A percentile compares a stretch with the other conserved stretches of the same genome.
Conservation (phyloP, 2,888 invertebrate genomes). For the Masnerella sp. region DNA sequence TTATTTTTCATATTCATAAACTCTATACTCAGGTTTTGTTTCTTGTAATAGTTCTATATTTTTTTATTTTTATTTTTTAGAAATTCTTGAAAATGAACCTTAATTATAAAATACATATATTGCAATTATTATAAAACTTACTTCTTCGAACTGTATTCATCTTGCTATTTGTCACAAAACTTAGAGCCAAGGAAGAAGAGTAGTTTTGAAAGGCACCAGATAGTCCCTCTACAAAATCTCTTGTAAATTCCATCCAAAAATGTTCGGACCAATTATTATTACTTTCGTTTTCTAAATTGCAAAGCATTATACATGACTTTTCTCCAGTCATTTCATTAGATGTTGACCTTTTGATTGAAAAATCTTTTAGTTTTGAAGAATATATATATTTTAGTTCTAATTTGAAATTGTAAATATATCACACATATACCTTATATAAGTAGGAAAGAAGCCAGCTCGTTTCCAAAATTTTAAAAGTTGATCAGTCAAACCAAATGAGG, state of each 20-base stretch:
- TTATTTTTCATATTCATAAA: no score
- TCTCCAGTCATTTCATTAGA: constrained; percentile 97
- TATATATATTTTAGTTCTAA: no score
- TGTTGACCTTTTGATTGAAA: no score
- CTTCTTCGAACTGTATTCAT: background rate
- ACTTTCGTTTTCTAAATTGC: constrained; percentile 80
- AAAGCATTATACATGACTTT: constrained; percentile 97
- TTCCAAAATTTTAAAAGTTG: constrained; percentile 96
- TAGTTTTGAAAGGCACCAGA: constrained; percentile 1
- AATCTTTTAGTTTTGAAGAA: no score
- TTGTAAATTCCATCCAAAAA: constrained; percentile 1
- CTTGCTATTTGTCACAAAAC: constrained; percentile 6
- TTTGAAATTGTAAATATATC: no score
- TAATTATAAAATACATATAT: background rate
- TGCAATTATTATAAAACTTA: constrained; percentile 3
- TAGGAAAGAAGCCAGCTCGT: constrained; percentile 87
- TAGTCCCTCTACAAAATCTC: background rate
- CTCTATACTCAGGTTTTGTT: no score
- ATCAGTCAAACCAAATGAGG: constrained; percentile 94
- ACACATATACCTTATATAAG: constrained; percentile 92
- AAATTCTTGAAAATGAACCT: no score
- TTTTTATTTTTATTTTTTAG: no score
- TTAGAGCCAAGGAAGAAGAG: constrained; percentile 11
- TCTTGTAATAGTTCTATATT: no score
- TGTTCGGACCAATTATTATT: background rate